Percentiles rank a stretch among this genome's conserved stretches.
These are phyloP conservation scores for Micropterix aruncella DNA, from an alignment of 2,888 invertebrate genomes.

Conservation along the genomic window DNA sequence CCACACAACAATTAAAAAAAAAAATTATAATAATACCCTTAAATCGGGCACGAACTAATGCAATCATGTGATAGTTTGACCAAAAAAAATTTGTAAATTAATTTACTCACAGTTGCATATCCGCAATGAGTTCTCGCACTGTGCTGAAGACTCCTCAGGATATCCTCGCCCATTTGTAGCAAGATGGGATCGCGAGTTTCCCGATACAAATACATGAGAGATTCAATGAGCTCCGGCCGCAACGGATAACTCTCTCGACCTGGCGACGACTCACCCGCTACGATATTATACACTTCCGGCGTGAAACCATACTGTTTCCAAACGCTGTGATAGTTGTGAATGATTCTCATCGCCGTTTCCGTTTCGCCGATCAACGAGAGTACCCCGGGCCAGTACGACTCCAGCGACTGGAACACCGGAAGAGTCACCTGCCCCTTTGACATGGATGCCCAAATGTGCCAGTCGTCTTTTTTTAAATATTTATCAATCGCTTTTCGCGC, in stretches of 20 bases:
- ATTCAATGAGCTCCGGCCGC: conserved; percentile 92
- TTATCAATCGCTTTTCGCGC: conserved; percentile 65
- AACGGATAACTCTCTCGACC: conserved; percentile 86
- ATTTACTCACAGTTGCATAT: conserved; percentile 95
- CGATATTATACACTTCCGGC: conserved; percentile 96
- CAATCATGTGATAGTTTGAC: too few relatives aligned
- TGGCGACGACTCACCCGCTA: conserved; percentile 68
- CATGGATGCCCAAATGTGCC: conserved; percentile 99
- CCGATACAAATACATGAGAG: conserved; percentile 90
- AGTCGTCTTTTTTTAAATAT: conserved; percentile 85
- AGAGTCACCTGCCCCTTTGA: conserved; percentile 86
- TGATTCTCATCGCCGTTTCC: conserved; percentile 79
- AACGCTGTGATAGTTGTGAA: conserved; percentile 92
- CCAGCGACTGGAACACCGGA: conserved; percentile 96
- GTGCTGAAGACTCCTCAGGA: conserved; percentile 85
- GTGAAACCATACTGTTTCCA: conserved; percentile 97
- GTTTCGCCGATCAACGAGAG: conserved; percentile 79
- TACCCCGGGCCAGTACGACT: conserved; percentile 97
- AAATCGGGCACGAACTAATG: too few relatives aligned
- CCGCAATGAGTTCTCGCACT: conserved; percentile 90
- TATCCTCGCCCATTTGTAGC: conserved; percentile 86
- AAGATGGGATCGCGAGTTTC: conserved; percentile 89
- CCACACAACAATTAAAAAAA: too few relatives aligned
- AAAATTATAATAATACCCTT: too few relatives aligned
- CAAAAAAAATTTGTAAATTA: too few relatives aligned